These are phyloP conservation scores for Crepidodera aurea DNA, from an alignment of 2,888 invertebrate species.

Conservation along the genomic window DNA sequence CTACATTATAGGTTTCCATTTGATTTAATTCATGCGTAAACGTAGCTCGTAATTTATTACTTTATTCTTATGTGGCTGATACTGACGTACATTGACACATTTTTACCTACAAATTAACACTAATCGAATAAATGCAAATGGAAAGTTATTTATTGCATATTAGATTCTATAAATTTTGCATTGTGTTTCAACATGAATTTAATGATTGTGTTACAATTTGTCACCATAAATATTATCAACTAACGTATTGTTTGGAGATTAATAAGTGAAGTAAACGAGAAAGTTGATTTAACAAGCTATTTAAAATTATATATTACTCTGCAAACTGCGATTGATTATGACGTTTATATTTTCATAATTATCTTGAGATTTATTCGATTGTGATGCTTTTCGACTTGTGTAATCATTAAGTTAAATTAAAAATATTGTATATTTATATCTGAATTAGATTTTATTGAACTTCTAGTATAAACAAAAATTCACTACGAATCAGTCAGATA, in stretches of 20 bases:
- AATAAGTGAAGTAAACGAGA: conserved; percentile 4
- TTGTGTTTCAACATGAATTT: conserved; percentile 13
- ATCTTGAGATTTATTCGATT: neutral
- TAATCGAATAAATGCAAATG: conserved; percentile 8
- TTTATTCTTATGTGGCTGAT: neutral
- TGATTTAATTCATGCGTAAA: too few relatives aligned
- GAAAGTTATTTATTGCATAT: conserved; percentile 13
- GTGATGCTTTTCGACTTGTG: too few relatives aligned
- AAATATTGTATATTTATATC: too few relatives aligned
- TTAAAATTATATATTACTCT: neutral
- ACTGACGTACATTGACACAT: neutral
- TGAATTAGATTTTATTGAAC: too few relatives aligned
- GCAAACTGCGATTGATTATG: neutral
- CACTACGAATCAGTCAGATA: too few relatives aligned
- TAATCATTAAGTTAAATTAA: too few relatives aligned
- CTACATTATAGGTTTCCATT: too few relatives aligned
- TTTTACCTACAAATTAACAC: neutral
- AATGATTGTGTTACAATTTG: conserved; percentile 10
- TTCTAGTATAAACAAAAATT: too few relatives aligned
- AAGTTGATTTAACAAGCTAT: neutral
- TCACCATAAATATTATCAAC: conserved; percentile 1
- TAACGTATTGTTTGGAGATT: conserved; percentile 5
- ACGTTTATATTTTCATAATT: neutral
- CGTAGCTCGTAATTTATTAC: neutral
- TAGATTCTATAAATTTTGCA: conserved; percentile 1